Evolutionary conservation across 37 sponge, comb jelly and placozoan species (phyloP).

Genomic region (Haliclona indistincta): DNA sequence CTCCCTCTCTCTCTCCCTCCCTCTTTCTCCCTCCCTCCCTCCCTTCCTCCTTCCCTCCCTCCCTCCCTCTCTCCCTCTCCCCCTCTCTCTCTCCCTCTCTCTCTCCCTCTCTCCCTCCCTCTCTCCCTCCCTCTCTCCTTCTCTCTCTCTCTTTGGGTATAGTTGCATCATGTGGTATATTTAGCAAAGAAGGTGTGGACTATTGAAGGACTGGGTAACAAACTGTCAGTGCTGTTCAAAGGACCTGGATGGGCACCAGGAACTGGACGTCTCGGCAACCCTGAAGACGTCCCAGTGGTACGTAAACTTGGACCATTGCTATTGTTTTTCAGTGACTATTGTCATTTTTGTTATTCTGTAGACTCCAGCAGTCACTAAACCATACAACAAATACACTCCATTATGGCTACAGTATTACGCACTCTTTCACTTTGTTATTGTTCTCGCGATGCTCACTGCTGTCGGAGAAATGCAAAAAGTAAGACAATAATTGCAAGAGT

Average conservation of each 20-base stretch:
- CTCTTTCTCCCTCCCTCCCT: neutral
- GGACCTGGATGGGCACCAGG: constrained; percentile 96
- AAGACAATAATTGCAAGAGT: neutral
- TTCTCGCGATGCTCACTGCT: constrained; percentile 32
- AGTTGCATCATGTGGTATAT: constrained; percentile 63
- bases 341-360: constrained; percentile 11
- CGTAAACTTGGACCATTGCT: neutral
- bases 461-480: constrained; percentile 18
- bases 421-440: constrained; percentile 54
- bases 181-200: constrained; percentile 46
- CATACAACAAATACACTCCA: constrained; percentile 45
- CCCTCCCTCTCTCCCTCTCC: neutral
- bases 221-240: constrained; percentile 71
- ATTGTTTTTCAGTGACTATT: neutral
- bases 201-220: constrained; percentile 52
- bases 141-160: neutral
- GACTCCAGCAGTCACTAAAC: constrained; percentile 13
- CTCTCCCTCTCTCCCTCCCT: neutral
- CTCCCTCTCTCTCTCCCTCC: no score
- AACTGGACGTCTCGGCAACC: constrained; percentile 63
- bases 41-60: neutral
- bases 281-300: constrained; percentile 32
- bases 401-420: constrained; percentile 64
- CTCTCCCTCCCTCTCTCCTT: neutral
- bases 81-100: neutral